Evolutionary conservation across 2,113 vertebrate genomes (phyloP).

Genomic region (Clinocottus analis): DNA sequence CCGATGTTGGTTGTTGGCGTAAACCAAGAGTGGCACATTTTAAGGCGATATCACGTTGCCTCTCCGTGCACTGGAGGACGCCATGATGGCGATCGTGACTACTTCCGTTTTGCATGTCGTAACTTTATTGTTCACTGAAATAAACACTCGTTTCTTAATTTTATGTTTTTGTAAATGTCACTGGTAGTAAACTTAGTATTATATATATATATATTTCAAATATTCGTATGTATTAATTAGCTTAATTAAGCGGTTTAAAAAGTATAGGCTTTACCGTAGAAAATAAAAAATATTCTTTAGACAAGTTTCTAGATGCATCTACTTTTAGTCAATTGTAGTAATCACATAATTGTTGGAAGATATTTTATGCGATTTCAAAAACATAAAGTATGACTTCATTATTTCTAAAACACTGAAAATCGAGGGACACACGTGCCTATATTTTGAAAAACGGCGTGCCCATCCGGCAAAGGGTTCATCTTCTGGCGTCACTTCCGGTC

Average conservation of each 20-base stretch:
- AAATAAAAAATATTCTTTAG: background rate
- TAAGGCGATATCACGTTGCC: conserved; percentile 73
- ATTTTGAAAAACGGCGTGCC: background rate
- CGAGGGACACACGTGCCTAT: background rate
- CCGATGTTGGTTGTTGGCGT: background rate
- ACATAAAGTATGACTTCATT: background rate
- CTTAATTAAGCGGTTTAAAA: background rate
- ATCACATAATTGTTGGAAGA: no score
- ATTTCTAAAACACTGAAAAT: background rate
- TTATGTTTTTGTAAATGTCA: background rate
- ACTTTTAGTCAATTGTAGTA: background rate
- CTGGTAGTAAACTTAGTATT: fast-evolving
- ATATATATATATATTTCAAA: no score
- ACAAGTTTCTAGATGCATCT: background rate
- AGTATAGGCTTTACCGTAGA: background rate
- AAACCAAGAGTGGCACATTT: conserved; percentile 56
- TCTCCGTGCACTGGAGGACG: conserved; percentile 49
- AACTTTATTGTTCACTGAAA: conserved; percentile 20
- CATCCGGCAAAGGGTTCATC: background rate
- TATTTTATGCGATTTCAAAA: background rate
- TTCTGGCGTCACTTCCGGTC: conserved; percentile 60
- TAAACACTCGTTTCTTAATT: background rate
- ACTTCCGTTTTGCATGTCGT: conserved; percentile 41
- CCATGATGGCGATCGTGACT: conserved; percentile 54
- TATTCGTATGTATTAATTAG: background rate